These are phyloP conservation scores for Marronus borbonicus DNA, from an alignment of 2,888 invertebrate genomes.

Conservation along the genomic window DNA sequence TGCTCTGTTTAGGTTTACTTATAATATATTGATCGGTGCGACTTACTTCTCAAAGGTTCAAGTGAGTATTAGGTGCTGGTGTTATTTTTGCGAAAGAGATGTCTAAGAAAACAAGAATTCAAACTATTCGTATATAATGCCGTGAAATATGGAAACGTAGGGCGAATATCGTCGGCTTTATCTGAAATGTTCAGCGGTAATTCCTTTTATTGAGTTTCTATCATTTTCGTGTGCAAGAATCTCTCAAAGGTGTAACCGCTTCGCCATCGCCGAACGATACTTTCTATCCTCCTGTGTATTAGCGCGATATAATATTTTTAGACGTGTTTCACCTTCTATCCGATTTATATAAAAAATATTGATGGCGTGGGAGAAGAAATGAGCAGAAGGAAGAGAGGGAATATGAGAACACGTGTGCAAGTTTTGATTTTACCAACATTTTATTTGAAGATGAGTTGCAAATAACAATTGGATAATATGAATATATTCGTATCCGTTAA, in stretches of 20 bases:
- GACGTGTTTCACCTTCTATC: constrained; percentile 46
- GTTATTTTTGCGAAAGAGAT: background rate
- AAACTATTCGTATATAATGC: background rate
- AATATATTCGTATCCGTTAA: too few relatives aligned
- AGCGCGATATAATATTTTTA: constrained; percentile 55
- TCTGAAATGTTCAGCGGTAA: background rate
- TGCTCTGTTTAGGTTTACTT: too few relatives aligned
- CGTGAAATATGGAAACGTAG: background rate
- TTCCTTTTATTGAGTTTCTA: constrained; percentile 47
- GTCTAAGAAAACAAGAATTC: background rate
- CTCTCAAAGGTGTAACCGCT: constrained; percentile 32
- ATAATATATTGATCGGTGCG: too few relatives aligned
- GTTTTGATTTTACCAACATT: too few relatives aligned
- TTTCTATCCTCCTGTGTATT: constrained; percentile 54
- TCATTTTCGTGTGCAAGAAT: constrained; percentile 40
- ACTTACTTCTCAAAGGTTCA: too few relatives aligned
- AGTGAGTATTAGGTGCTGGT: too few relatives aligned
- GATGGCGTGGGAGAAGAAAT: background rate
- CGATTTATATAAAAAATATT: constrained; percentile 13
- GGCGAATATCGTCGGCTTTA: background rate
- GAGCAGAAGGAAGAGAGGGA: background rate
- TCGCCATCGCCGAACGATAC: background rate
- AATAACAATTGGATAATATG: too few relatives aligned
- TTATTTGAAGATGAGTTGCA: too few relatives aligned
- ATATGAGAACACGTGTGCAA: too few relatives aligned